phyloP scores from a whole-genome alignment of 2,888 invertebrate genomes.

The Catocala sponsa region DNA sequence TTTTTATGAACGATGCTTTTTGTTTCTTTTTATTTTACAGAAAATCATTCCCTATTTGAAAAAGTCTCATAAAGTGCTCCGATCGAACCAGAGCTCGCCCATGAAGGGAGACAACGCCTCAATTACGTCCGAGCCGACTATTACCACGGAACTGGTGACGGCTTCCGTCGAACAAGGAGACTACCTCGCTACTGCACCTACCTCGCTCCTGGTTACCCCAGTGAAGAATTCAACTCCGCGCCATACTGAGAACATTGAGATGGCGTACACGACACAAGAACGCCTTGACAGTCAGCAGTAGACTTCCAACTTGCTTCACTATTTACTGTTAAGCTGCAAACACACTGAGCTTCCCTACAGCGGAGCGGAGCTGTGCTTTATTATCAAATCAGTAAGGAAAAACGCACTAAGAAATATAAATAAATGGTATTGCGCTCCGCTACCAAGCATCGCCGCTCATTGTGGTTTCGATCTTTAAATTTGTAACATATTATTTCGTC shows the following conservation, averaged over 20 bases:
- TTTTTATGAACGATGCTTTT: not conserved
- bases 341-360: no score
- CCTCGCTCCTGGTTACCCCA: slow-evolving; percentile 69
- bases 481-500: no score
- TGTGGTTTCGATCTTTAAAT: no score
- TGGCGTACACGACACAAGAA: slow-evolving; percentile 63
- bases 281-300: slow-evolving; percentile 28
- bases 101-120: slow-evolving; percentile 69
- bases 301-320: not conserved
- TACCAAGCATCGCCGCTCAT: no score
- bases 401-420: no score
- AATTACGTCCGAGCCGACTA: slow-evolving; percentile 74
- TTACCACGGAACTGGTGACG: slow-evolving; percentile 77
- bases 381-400: no score
- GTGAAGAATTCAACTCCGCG: slow-evolving; percentile 39
- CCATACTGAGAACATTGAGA: slow-evolving; percentile 64
- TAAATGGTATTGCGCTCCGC: no score
- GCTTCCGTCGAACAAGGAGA: slow-evolving; percentile 73
- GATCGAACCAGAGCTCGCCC: slow-evolving; percentile 65
- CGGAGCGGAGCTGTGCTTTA: no score
- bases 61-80: slow-evolving; percentile 60
- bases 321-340: not conserved
- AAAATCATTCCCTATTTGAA: slow-evolving; percentile 73
- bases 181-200: slow-evolving; percentile 56
- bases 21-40: slow-evolving; percentile 56